Percentiles rank a stretch among this genome's conserved stretches.
phyloP scores from a whole-genome alignment of 2,113 vertebrate species.

The Sterrhoptilus dennistouni region DNA sequence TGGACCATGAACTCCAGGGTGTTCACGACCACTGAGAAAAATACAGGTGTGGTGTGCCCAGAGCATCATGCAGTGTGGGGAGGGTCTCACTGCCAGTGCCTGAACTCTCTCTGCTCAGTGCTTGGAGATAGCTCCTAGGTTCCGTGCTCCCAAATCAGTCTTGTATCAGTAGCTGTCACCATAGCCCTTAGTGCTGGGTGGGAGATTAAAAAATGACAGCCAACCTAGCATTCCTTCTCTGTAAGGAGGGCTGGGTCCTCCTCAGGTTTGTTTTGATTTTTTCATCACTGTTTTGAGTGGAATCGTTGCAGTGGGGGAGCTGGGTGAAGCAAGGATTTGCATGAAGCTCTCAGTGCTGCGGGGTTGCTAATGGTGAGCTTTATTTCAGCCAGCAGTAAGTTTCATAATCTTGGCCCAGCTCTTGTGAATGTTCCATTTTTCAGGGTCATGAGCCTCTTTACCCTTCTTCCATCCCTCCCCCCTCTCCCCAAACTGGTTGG shows the following conservation, averaged over 20 bases:
- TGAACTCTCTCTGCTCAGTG: not conserved
- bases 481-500: constrained; percentile 41
- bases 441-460: constrained; percentile 27
- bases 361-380: constrained; percentile 38
- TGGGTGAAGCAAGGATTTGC: constrained; percentile 21
- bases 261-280: constrained; percentile 36
- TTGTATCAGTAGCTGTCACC: not conserved
- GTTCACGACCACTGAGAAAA: not conserved
- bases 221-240: not conserved
- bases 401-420: constrained; percentile 57
- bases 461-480: constrained; percentile 18
- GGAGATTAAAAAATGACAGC: constrained; percentile 23
- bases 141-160: not conserved
- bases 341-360: constrained; percentile 24
- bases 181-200: not conserved
- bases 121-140: not conserved
- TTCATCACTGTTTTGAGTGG: not conserved
- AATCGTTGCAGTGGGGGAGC: not conserved
- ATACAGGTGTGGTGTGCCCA: not conserved
- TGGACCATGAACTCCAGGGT: not conserved
- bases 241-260: not conserved
- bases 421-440: constrained; percentile 21
- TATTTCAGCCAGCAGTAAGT: constrained; percentile 45
- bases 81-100: not conserved
- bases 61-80: not conserved